Evolutionary conservation across 2,113 vertebrate genomes (phyloP).

Genomic region (Engystomops pustulosus): DNA sequence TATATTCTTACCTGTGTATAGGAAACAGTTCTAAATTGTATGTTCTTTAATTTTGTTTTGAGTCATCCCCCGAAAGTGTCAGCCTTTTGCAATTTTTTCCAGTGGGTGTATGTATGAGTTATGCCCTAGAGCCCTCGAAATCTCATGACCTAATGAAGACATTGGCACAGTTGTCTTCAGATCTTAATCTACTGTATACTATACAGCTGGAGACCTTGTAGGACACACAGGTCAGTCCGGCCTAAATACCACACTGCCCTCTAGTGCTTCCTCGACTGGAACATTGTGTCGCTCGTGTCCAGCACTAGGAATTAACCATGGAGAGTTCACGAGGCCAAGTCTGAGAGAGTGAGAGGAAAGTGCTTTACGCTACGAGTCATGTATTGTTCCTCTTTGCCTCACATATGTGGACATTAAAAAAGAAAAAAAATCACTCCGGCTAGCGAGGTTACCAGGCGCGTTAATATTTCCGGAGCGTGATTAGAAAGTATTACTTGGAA

Average conservation of each 20-base stretch:
- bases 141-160: not conserved
- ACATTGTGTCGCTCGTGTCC: conserved; percentile 40
- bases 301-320: conserved; percentile 8
- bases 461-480: conserved; percentile 75
- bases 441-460: conserved; percentile 38
- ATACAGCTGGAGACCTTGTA: conserved; percentile 66
- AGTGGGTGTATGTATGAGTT: not conserved
- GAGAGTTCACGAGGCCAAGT: conserved; percentile 19
- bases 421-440: not conserved
- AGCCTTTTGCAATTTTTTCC: too few relatives aligned
- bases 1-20: too few relatives aligned
- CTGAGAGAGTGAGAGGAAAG: not conserved
- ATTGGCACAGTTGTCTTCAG: not conserved
- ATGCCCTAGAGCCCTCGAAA: not conserved
- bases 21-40: too few relatives aligned
- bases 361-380: conserved; percentile 13
- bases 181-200: conserved; percentile 2
- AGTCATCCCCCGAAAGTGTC: too few relatives aligned
- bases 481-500: conserved; percentile 76
- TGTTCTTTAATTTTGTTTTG: too few relatives aligned
- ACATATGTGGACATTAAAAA: conserved; percentile 16
- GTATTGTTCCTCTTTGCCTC: conserved; percentile 12
- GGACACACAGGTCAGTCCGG: conserved; percentile 74
- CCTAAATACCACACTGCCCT: conserved; percentile 87
- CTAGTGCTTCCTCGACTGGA: conserved; percentile 78